Evolutionary conservation across 35 echinoderm and acorn worm species (phyloP).

Genomic region (Ophiothrix spiculata): DNA sequence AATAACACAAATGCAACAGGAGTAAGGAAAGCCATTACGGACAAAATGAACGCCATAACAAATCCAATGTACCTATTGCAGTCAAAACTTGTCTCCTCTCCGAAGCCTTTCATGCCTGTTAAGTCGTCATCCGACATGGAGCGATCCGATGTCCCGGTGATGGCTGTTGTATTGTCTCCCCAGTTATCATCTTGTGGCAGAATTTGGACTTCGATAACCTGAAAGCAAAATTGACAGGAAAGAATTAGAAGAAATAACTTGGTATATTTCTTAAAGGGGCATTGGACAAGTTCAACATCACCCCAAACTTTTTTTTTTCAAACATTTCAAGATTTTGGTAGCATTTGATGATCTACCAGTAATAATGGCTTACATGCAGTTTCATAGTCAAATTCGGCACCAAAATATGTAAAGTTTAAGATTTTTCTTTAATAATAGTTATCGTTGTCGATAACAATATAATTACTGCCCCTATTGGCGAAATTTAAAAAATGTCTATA

Average conservation of each 20-base stretch:
- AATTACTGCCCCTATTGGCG: too few relatives aligned
- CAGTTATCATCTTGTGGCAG: constrained; percentile 99
- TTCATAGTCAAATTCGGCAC: too few relatives aligned
- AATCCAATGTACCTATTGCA: constrained; percentile 73
- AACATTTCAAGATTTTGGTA: too few relatives aligned
- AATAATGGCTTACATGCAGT: too few relatives aligned
- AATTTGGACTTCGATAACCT: constrained; percentile 95
- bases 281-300: too few relatives aligned
- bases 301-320: too few relatives aligned
- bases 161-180: constrained; percentile 97
- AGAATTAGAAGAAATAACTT: not conserved
- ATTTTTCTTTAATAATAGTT: too few relatives aligned
- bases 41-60: constrained; percentile 47
- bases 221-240: not conserved
- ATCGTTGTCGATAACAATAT: too few relatives aligned
- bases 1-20: constrained; percentile 94
- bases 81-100: constrained; percentile 73
- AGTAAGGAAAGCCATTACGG: constrained; percentile 67
- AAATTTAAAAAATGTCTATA: too few relatives aligned
- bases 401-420: too few relatives aligned
- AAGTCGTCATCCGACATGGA: constrained; percentile 78
- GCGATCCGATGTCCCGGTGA: constrained; percentile 92
- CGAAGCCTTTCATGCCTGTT: constrained; percentile 54
- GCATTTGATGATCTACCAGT: too few relatives aligned
- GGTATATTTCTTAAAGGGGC: too few relatives aligned